These are phyloP conservation scores for Metridium senile DNA, from an alignment of 92 coral and sea anemone species.

Conservation along the genomic window DNA sequence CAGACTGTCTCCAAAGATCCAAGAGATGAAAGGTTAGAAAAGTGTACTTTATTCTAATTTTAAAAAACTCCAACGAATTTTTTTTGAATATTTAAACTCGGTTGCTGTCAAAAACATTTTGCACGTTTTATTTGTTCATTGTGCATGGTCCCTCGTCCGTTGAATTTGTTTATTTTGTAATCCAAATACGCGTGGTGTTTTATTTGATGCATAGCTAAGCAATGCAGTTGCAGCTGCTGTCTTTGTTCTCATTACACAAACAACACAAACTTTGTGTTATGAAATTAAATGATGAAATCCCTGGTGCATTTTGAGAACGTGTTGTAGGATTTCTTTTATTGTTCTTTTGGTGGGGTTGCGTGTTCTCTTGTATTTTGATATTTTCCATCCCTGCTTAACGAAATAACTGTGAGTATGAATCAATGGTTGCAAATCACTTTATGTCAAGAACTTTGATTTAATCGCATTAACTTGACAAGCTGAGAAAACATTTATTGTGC, in stretches of 20 bases:
- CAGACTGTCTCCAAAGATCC: constrained; percentile 20
- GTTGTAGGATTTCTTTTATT: neutral
- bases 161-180: constrained; percentile 18
- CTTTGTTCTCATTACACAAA: constrained; percentile 25
- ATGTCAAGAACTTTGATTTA: neutral
- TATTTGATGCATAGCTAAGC: constrained; percentile 26
- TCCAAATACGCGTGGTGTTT: constrained; percentile 29
- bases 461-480: neutral
- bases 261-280: neutral
- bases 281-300: constrained; percentile 6
- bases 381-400: too few species aligned
- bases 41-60: neutral
- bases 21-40: constrained; percentile 25
- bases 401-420: neutral
- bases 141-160: constrained; percentile 25
- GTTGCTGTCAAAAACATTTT: neutral
- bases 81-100: constrained; percentile 6
- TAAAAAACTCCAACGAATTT: constrained; percentile 7
- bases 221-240: constrained; percentile 13
- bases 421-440: neutral
- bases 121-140: neutral
- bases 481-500: too few species aligned
- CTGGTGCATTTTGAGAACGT: constrained; percentile 3
- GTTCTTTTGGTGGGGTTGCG: neutral
- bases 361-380: neutral